These are phyloP conservation scores for Alethe diademata DNA, from an alignment of 2,113 vertebrate genomes.

Conservation along the genomic window DNA sequence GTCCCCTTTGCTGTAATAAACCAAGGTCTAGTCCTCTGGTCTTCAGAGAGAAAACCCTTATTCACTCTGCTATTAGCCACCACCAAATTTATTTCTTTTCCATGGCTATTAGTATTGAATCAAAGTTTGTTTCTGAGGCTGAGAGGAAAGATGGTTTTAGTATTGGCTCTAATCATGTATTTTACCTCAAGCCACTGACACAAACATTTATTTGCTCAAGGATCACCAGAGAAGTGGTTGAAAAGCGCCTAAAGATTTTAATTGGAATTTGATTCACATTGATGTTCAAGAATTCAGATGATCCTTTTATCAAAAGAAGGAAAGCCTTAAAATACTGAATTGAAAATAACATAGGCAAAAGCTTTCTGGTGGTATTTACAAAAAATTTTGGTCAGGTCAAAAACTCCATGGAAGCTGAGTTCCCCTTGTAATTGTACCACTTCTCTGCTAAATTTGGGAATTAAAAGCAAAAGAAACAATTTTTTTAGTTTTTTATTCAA, in stretches of 20 bases:
- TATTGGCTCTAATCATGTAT: neutral
- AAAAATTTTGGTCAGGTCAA: neutral
- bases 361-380: neutral
- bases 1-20: neutral
- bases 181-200: conserved; percentile 1
- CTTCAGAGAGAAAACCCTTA: neutral
- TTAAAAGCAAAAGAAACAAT: neutral
- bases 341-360: neutral
- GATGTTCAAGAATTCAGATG: neutral
- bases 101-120: neutral
- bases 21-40: neutral
- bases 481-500: neutral
- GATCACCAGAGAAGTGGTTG: conserved; percentile 6
- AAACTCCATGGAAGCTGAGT: neutral
- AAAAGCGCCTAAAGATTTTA: neutral
- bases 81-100: conserved; percentile 2
- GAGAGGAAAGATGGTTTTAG: conserved; percentile 23
- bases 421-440: neutral
- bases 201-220: neutral
- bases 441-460: neutral
- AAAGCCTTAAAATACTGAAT: neutral
- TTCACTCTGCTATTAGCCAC: neutral
- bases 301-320: neutral
- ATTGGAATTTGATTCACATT: neutral
- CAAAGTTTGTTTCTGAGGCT: conserved; percentile 3